Evolutionary conservation across 2,888 invertebrate genomes (phyloP), one percentile per base, ranked within the genome.

Genomic region (Caenorhabditis angaria): DNA sequence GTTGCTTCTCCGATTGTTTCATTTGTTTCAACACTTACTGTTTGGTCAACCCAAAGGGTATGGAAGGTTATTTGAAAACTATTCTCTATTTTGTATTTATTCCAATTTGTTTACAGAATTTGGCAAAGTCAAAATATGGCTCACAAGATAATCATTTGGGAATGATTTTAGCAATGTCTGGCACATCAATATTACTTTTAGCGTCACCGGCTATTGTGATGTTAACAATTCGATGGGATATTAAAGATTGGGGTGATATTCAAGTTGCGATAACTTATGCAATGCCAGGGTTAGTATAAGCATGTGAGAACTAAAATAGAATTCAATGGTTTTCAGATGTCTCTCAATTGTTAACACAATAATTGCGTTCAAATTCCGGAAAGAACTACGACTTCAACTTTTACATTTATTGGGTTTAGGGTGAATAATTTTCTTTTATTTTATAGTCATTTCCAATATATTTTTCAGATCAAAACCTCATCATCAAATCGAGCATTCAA

Each of bases 191-290:
- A 14, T 32, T 76, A n/a, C 63, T 81, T n/a, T 71, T 81, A 8
- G 68, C 78, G 1, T 70, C 74, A 27, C 80, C 81, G 0, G 75
- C 76, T 5, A 54, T 80, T 14, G 82, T 83, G 1, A 83, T 83
- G 83, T 54, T 83, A 12, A 76, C 75, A 8, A 82, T 80, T 25
- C 55, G 77, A 65, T 82, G 79, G 78, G 68, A 82, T 48, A 62
- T 76, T 24, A 67, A 65, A 5, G 57, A 60, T 24, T 80, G 75
- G 61, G 73, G 70, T 22, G 80, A 82, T 61, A 70, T 81, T 41
- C 64, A 70, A 28, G 81, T 82, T 32, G 72, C 77, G 6, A 57
- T 82, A 14, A 81, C 82, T 1, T 81, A 82, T 54, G 77, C 77
- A 22, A 78, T 80, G 69, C 81, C 82, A n/a, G 82, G 82, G 72